A percentile compares a stretch with the other conserved stretches of the same genome.
Evolutionary conservation across 2,113 vertebrate species (phyloP).

Genomic region (Sylvietta virens): DNA sequence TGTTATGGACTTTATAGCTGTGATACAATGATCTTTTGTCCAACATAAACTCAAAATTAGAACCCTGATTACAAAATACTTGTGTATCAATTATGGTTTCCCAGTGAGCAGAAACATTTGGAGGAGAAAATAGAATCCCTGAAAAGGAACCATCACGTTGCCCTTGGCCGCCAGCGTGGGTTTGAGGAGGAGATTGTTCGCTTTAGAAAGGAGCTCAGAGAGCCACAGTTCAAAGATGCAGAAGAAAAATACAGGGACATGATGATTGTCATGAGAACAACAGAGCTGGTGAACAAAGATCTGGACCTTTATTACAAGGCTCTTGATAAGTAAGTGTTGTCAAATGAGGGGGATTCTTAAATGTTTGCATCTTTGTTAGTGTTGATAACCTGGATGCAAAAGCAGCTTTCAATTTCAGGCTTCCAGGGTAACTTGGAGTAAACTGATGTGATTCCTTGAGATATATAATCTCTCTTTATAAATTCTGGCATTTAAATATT

Average conservation of each 20-base stretch:
- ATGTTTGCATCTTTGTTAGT: not conserved
- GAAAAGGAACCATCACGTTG: slow-evolving; percentile 87
- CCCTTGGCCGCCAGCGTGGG: slow-evolving; percentile 87
- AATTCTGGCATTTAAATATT: not conserved
- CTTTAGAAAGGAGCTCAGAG: slow-evolving; percentile 86
- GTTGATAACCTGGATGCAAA: not conserved
- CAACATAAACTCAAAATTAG: not conserved
- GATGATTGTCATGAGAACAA: slow-evolving; percentile 96
- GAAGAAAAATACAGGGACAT: slow-evolving; percentile 88
- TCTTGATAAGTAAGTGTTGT: slow-evolving; percentile 89
- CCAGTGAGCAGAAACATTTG: slow-evolving; percentile 80
- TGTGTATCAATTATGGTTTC: not conserved
- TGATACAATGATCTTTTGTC: not conserved
- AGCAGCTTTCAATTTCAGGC: not conserved
- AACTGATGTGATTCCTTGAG: not conserved
- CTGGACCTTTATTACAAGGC: slow-evolving; percentile 96
- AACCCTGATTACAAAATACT: not conserved
- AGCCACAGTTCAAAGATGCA: slow-evolving; percentile 88
- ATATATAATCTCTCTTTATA: not conserved
- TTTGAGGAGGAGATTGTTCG: slow-evolving; percentile 93
- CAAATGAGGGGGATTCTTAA: not conserved
- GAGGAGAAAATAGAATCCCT: slow-evolving; percentile 84
- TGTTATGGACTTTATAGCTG: not conserved
- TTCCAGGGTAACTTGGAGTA: not conserved
- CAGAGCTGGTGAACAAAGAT: slow-evolving; percentile 93